Conservation (phyloP, 92 coral and sea anemone genomes). For the Palythoa caribaeorum region DNA sequence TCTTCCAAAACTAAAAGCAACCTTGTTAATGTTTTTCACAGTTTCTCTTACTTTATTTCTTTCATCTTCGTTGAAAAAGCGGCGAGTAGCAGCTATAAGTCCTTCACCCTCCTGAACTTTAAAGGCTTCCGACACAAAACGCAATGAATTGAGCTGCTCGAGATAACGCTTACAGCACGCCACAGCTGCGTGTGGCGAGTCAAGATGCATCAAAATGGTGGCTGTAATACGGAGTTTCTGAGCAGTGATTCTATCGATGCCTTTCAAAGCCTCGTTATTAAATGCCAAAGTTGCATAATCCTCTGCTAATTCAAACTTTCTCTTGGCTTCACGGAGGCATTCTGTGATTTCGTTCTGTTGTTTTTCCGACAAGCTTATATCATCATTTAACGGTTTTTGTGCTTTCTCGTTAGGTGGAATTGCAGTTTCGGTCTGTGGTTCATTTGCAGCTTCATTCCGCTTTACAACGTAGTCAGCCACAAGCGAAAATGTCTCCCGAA, state of each 20-base stretch:
- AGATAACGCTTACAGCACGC: slow-evolving; percentile 40
- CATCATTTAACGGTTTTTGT: background rate
- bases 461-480: background rate
- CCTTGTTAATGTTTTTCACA: slow-evolving; percentile 20
- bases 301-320: slow-evolving; percentile 19
- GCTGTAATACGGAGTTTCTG: slow-evolving; percentile 15
- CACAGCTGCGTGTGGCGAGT: slow-evolving; percentile 20
- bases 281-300: slow-evolving; percentile 24
- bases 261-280: slow-evolving; percentile 34
- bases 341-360: background rate
- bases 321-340: slow-evolving; percentile 17
- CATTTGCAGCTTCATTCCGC: background rate
- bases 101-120: slow-evolving; percentile 15
- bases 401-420: too few relatives aligned
- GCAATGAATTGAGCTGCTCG: slow-evolving; percentile 14
- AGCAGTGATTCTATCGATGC: slow-evolving; percentile 28
- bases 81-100: background rate
- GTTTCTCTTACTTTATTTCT: background rate
- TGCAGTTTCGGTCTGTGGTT: too few relatives aligned
- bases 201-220: slow-evolving; percentile 11
- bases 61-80: slow-evolving; percentile 15
- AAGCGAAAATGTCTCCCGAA: background rate
- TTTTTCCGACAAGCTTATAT: too few relatives aligned
- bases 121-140: slow-evolving; percentile 33
- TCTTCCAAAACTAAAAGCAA: slow-evolving; percentile 32